These are phyloP conservation scores for Pissodes strobi DNA, from an alignment of 1,140 invertebrate species.

Conservation along the genomic window DNA sequence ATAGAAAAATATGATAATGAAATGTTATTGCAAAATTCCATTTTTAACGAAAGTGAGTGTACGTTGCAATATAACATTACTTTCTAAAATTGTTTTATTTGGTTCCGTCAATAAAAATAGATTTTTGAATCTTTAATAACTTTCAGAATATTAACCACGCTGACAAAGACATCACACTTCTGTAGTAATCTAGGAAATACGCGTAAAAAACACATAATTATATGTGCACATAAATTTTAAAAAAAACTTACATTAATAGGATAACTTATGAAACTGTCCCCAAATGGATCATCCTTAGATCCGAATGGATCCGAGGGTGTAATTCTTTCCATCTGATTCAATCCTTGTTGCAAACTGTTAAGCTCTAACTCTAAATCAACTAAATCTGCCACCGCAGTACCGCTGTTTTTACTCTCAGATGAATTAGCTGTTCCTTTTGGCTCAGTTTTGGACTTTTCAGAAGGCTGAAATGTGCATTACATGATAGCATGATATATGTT, in stretches of 20 bases:
- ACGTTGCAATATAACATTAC: no score
- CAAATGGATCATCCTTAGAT: conserved; percentile 62
- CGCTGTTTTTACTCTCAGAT: conserved; percentile 38
- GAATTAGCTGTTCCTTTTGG: conserved; percentile 34
- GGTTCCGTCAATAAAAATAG: no score
- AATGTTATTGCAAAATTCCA: not conserved
- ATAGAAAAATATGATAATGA: conserved; percentile 12
- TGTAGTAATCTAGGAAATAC: no score
- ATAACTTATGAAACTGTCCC: conserved; percentile 76
- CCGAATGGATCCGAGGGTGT: conserved; percentile 72
- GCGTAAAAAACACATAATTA: no score
- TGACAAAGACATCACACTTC: no score
- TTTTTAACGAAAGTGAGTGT: no score
- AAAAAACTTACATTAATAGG: conserved; percentile 56
- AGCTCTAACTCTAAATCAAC: conserved; percentile 93
- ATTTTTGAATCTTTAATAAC: no score
- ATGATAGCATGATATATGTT: not conserved
- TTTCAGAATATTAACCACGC: no score
- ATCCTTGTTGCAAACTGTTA: conserved; percentile 84
- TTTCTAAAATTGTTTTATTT: no score
- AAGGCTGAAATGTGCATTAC: conserved; percentile 12
- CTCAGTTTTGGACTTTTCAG: conserved; percentile 35
- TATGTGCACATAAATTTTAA: no score
- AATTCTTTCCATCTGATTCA: conserved; percentile 84
- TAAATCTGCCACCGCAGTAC: conserved; percentile 73